phyloP scores from a whole-genome alignment of 2,113 vertebrate species.

The Corvus moneduloides region DNA sequence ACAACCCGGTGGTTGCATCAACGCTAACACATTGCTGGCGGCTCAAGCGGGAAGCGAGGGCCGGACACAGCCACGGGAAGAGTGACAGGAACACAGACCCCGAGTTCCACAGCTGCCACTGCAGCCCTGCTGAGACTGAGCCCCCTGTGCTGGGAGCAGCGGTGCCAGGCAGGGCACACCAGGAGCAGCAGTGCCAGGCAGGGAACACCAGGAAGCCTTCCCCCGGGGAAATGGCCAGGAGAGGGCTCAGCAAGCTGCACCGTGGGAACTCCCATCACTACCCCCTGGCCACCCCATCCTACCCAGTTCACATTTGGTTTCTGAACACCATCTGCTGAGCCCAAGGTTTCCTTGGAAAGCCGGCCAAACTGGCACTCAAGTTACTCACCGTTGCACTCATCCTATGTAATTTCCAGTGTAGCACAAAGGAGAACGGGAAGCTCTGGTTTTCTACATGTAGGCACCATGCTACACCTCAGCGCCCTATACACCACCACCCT shows the following conservation, averaged over 20 bases:
- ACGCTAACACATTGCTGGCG: background rate
- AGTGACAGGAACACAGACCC: slow-evolving; percentile 12
- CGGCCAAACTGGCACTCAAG: slow-evolving; percentile 63
- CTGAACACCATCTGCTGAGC: slow-evolving; percentile 10
- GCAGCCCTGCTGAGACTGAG: fast-evolving
- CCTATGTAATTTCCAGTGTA: slow-evolving; percentile 57
- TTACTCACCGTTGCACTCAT: slow-evolving; percentile 48
- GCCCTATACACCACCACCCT: slow-evolving; percentile 9
- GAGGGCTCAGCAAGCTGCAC: background rate
- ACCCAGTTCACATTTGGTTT: slow-evolving; percentile 55
- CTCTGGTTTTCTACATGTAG: slow-evolving; percentile 61
- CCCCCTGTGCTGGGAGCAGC: background rate
- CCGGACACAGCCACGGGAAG: slow-evolving; percentile 7
- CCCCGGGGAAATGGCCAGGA: background rate
- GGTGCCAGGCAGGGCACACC: background rate
- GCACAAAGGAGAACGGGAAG: slow-evolving; percentile 69
- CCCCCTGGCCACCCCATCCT: background rate
- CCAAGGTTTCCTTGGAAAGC: slow-evolving; percentile 44
- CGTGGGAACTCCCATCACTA: background rate
- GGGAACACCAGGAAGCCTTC: background rate
- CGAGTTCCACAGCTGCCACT: background rate
- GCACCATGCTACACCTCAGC: slow-evolving; percentile 52
- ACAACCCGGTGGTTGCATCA: background rate
- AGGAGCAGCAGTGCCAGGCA: background rate
- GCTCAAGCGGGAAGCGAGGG: background rate